Evolutionary conservation across 2,888 invertebrate genomes (phyloP), one percentile per base, ranked within the genome.

Genomic region (Dinocampus coccinellae): DNA sequence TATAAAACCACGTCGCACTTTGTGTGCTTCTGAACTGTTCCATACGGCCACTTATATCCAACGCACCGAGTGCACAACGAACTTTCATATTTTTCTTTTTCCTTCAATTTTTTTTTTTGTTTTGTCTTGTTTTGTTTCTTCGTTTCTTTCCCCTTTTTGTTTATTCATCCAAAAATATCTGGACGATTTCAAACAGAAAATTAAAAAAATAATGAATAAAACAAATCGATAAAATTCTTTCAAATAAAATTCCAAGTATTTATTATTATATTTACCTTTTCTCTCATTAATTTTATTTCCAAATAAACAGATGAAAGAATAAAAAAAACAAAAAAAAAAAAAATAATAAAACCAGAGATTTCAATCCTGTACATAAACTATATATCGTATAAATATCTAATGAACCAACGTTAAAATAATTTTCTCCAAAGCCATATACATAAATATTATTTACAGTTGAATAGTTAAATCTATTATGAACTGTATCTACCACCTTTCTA

Each of bases 11-110:
- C 47, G 20, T 7, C 16, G 47, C 16, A 6, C 47, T 47, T 47
- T 63, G 72, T 64, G 69, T 78, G 78, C 80, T 81, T 75, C 79
- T 78, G 77, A 79, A 81, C 75, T 78, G 75, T 76, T 81, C 76
- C 75, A 76, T 77, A 77, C 74, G 76, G 64, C 72, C 74, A 78
- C 83, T 80, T 79, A 79, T 83, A 82, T 81, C 81, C 81, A 76
- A 80, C 55, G 69, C 68, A 69, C 39, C 47, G 36, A 24, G 53
- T 20, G 24, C 75, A n/a, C n/a, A 52, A 34, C 63, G 58, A 74
- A 77, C 78, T 76, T 69, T 76, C 16, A 47, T 47, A 47, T 47
- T 47, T 39, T n/a, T 4, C 47, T 16, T 16, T 4, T 7, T 4
- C 29, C 3, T 7, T 4, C 7, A 4, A 29, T 29, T 4, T 29